These are phyloP conservation scores for Isichthys henryi DNA, from an alignment of 2,113 vertebrate genomes.

Conservation along the genomic window DNA sequence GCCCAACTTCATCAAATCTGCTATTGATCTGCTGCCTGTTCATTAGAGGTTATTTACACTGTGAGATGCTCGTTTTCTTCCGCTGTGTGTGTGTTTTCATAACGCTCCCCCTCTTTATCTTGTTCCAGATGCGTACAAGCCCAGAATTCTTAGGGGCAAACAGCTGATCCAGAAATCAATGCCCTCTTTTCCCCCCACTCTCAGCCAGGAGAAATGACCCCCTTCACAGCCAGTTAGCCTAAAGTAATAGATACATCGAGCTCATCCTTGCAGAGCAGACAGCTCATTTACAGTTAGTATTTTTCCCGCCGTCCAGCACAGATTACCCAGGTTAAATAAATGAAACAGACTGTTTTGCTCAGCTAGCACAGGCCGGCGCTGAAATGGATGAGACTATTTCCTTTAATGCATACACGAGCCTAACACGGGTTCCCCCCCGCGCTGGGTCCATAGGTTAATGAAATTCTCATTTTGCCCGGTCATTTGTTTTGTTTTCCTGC, in stretches of 20 bases:
- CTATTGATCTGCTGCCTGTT: constrained; percentile 60
- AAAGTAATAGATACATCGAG: constrained; percentile 76
- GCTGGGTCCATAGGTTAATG: constrained; percentile 87
- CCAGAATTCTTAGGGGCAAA: constrained; percentile 51
- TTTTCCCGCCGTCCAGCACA: constrained; percentile 48
- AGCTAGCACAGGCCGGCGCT: constrained; percentile 61
- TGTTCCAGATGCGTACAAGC: constrained; percentile 49
- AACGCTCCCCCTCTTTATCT: constrained; percentile 4
- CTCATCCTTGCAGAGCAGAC: constrained; percentile 66
- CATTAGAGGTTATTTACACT: constrained; percentile 56
- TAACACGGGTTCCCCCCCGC: constrained; percentile 65
- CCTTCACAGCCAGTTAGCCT: constrained; percentile 73
- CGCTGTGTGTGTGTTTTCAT: constrained; percentile 33
- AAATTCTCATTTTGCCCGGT: constrained; percentile 80
- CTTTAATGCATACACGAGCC: constrained; percentile 69
- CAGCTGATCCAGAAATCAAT: constrained; percentile 56
- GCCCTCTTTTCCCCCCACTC: constrained; percentile 54
- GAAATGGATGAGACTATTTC: constrained; percentile 72
- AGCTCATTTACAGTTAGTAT: constrained; percentile 64
- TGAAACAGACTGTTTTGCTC: constrained; percentile 63
- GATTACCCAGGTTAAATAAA: constrained; percentile 68
- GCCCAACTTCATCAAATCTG: constrained; percentile 50
- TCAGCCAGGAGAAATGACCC: constrained; percentile 55
- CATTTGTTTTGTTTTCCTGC: constrained; percentile 86
- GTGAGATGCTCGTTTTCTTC: constrained; percentile 45